A percentile compares a stretch with the other conserved stretches of the same genome.
Evolutionary conservation across 2,888 invertebrate genomes (phyloP).

Genomic region (Gortyna flavago): DNA sequence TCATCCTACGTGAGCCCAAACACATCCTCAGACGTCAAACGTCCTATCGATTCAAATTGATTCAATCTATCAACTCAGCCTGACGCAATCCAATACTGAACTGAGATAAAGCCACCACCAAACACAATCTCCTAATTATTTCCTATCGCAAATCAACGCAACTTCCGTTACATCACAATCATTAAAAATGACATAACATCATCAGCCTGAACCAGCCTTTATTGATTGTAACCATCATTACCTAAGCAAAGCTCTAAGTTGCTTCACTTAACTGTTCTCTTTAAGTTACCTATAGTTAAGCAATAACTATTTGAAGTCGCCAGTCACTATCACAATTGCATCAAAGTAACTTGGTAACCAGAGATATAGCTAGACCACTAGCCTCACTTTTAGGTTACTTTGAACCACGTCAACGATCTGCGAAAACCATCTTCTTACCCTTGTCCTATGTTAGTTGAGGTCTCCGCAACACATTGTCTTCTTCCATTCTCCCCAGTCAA

Average conservation of each 20-base stretch:
- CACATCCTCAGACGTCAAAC: neutral
- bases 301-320: constrained; percentile 18
- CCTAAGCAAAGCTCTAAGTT: constrained; percentile 38
- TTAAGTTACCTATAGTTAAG: constrained; percentile 27
- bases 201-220: constrained; percentile 7
- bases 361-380: constrained; percentile 1
- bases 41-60: neutral
- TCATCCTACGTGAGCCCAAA: neutral
- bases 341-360: constrained; percentile 23
- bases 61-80: neutral
- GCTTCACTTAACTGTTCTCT: constrained; percentile 38
- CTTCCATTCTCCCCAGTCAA: neutral
- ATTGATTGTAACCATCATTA: constrained; percentile 30
- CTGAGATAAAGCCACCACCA: neutral
- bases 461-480: neutral
- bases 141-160: constrained; percentile 17
- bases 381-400: neutral
- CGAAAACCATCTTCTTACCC: neutral
- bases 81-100: neutral
- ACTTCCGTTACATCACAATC: constrained; percentile 8
- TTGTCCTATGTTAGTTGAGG: neutral
- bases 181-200: constrained; percentile 46
- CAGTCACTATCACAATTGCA: constrained; percentile 35
- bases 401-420: neutral
- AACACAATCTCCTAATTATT: constrained; percentile 20